These are phyloP conservation scores for Apodemus sylvaticus DNA, from an alignment of 2,113 vertebrate genomes.

Conservation along the genomic window DNA sequence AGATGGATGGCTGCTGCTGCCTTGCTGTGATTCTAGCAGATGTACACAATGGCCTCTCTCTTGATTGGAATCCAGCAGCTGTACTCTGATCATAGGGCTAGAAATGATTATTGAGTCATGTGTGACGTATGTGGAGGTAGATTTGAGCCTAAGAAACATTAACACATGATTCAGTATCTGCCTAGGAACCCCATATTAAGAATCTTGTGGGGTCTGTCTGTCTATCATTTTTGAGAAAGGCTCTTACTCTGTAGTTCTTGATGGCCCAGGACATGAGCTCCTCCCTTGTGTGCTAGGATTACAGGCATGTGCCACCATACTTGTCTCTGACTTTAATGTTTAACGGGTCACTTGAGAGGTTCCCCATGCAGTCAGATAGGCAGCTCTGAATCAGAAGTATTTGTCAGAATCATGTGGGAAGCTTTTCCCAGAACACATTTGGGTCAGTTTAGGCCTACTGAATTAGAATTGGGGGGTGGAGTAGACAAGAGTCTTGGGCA, in stretches of 20 bases:
- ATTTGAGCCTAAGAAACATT: conserved; percentile 28
- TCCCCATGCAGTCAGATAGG: not conserved
- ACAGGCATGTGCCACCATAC: too few relatives aligned
- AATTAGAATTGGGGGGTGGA: not conserved
- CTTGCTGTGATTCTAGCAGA: conserved; percentile 51
- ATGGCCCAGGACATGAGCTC: not conserved
- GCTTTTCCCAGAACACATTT: conserved; percentile 35
- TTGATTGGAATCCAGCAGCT: conserved; percentile 58
- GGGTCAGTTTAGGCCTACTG: not conserved
- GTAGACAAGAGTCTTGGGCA: not conserved
- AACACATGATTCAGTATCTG: not conserved
- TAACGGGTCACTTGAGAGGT: conserved; percentile 45
- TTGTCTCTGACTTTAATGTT: conserved; percentile 43
- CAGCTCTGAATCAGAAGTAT: conserved; percentile 10
- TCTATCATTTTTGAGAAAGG: not conserved
- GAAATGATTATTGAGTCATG: conserved; percentile 43
- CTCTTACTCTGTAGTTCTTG: not conserved
- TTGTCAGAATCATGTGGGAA: not conserved
- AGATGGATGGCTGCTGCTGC: conserved; percentile 23
- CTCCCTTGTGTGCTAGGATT: not conserved
- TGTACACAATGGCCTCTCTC: conserved; percentile 69
- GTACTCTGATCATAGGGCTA: conserved; percentile 49
- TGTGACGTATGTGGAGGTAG: conserved; percentile 3
- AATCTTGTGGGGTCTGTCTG: conserved; percentile 21
- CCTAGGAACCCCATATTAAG: not conserved